Conservation (phyloP, 2,888 invertebrate species). For the Heliconius aoede region DNA sequence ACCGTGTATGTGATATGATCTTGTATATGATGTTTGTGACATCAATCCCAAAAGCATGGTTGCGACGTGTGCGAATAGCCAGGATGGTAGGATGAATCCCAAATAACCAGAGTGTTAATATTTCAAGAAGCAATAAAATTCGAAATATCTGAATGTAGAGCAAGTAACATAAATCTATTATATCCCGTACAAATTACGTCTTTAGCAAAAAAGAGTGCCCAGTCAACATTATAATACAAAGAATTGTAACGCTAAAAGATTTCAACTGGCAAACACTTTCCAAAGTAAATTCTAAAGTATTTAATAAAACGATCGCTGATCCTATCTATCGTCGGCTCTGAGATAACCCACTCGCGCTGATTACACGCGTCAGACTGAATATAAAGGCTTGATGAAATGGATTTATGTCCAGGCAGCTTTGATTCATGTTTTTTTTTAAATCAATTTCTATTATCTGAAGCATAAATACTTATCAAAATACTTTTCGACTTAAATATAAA, state of each 20-base stretch:
- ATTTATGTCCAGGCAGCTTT: slow-evolving; percentile 11
- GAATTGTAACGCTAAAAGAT: neutral
- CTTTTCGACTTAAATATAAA: too few relatives aligned
- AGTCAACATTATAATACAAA: neutral
- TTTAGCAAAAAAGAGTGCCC: neutral
- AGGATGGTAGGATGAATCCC: neutral
- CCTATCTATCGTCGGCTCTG: slow-evolving; percentile 14
- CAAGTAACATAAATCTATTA: neutral
- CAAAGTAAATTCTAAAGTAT: slow-evolving; percentile 20
- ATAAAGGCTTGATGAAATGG: slow-evolving; percentile 30
- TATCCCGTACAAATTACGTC: neutral
- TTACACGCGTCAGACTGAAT: slow-evolving; percentile 19
- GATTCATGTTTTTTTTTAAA: neutral
- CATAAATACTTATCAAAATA: neutral
- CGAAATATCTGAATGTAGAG: too few relatives aligned
- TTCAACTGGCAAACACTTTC: slow-evolving; percentile 4
- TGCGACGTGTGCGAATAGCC: neutral
- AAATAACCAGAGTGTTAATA: too few relatives aligned
- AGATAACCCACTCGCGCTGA: slow-evolving; percentile 30
- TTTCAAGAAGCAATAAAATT: too few relatives aligned
- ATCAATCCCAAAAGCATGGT: neutral
- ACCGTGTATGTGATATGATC: slow-evolving; percentile 17
- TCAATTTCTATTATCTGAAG: neutral
- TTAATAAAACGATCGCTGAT: slow-evolving; percentile 16
- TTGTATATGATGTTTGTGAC: neutral